A percentile compares a stretch with the other conserved stretches of the same genome.
These are phyloP conservation scores for Chymomyza costata DNA, from an alignment of 1,140 invertebrate genomes.

Conservation along the genomic window DNA sequence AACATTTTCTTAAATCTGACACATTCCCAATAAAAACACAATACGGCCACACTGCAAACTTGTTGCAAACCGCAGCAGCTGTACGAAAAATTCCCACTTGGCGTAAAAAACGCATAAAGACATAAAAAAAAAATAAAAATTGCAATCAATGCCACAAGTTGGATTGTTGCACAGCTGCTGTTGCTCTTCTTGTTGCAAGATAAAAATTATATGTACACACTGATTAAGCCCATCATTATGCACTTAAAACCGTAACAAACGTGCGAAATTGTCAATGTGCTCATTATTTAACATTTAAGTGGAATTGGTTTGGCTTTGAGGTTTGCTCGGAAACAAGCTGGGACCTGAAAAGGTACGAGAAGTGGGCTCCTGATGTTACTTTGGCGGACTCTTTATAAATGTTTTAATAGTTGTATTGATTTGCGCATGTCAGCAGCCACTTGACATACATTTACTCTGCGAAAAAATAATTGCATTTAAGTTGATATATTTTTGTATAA, in stretches of 20 bases:
- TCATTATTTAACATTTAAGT: slow-evolving; percentile 63
- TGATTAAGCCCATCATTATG: slow-evolving; percentile 57
- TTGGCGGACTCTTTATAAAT: no score
- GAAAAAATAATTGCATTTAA: no score
- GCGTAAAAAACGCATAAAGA: not conserved
- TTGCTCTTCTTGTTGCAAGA: slow-evolving; percentile 17
- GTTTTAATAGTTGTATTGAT: slow-evolving; percentile 24
- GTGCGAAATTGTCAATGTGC: slow-evolving; percentile 39
- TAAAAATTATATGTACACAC: slow-evolving; percentile 44
- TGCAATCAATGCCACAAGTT: slow-evolving; percentile 34
- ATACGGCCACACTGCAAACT: slow-evolving; percentile 33
- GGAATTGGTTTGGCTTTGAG: slow-evolving; percentile 4
- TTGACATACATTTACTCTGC: no score
- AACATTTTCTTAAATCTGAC: slow-evolving; percentile 6
- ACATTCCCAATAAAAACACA: slow-evolving; percentile 8
- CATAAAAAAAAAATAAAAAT: slow-evolving; percentile 47
- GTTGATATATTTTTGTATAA: no score
- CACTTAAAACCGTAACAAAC: slow-evolving; percentile 41
- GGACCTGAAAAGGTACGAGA: no score
- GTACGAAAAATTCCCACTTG: not conserved
- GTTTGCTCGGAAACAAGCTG: no score
- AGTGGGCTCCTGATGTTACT: no score
- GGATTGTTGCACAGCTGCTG: slow-evolving; percentile 16
- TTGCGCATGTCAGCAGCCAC: slow-evolving; percentile 4
- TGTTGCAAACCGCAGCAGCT: slow-evolving; percentile 31